These are phyloP conservation scores for Gymnarchus niloticus DNA, from an alignment of 2,113 vertebrate genomes.

Conservation along the genomic window DNA sequence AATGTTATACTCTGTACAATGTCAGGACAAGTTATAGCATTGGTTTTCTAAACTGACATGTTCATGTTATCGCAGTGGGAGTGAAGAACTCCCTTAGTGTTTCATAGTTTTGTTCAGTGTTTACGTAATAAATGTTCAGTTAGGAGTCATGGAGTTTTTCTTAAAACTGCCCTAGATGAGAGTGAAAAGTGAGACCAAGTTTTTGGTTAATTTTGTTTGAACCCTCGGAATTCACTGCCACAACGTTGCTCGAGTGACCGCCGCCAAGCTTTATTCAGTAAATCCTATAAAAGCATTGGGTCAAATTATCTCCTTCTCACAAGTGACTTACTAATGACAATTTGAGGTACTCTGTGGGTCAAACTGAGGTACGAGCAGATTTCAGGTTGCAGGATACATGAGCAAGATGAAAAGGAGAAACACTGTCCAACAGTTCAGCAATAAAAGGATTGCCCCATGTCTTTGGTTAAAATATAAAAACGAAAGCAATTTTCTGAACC, in stretches of 20 bases:
- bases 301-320: background rate
- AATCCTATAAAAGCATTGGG: constrained; percentile 41
- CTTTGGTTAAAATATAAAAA: constrained; percentile 79
- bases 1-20: background rate
- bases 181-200: too few species aligned
- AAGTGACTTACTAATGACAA: constrained; percentile 56
- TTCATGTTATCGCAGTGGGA: background rate
- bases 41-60: background rate
- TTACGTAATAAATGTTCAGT: background rate
- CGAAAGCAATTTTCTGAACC: constrained; percentile 66
- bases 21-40: background rate
- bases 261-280: background rate
- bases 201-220: background rate
- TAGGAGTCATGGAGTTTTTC: background rate
- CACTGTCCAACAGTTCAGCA: constrained; percentile 23
- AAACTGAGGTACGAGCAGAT: constrained; percentile 66
- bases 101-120: background rate
- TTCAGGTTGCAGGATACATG: constrained; percentile 51
- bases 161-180: too few species aligned
- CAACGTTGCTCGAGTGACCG: background rate
- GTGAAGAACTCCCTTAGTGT: background rate
- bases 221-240: background rate
- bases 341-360: constrained; percentile 62
- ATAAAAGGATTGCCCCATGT: constrained; percentile 66
- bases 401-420: constrained; percentile 42